A percentile compares a stretch with the other conserved stretches of the same genome.
Conservation (phyloP, 2,797 vertebrate genomes). For the Monodelphis domestica region DNA sequence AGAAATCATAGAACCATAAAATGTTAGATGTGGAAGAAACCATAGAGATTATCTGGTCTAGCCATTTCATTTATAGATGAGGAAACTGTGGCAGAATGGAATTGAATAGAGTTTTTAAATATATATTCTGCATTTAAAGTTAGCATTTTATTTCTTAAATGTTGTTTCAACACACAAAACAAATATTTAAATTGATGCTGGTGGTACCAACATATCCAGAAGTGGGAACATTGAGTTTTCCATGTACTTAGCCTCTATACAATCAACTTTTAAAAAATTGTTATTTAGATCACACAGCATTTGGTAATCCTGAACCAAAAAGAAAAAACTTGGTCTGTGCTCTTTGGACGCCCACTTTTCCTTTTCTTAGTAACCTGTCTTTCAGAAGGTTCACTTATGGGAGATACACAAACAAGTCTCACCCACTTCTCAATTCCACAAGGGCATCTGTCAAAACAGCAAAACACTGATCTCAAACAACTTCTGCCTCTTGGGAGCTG, state of each 20-base stretch:
- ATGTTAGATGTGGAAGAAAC: background rate
- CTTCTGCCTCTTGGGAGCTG: background rate
- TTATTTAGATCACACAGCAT: background rate
- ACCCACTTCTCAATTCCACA: background rate
- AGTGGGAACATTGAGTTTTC: background rate
- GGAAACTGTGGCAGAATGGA: background rate
- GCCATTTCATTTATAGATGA: background rate
- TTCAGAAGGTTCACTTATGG: background rate
- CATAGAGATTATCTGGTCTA: background rate
- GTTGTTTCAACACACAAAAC: background rate
- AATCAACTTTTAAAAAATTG: background rate
- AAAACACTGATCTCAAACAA: background rate
- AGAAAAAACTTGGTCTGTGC: background rate
- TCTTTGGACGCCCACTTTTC: background rate
- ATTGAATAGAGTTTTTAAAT: background rate
- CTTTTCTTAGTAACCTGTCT: conserved; percentile 27
- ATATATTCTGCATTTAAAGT: background rate
- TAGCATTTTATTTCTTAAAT: background rate
- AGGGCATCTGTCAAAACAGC: background rate
- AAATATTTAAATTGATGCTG: background rate
- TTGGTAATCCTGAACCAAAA: conserved; percentile 31
- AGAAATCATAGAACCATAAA: background rate
- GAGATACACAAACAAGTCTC: background rate
- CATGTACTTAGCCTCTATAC: background rate
- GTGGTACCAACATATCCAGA: background rate